Conservation (phyloP, 2,113 vertebrate species). For the Grantiella picta region DNA sequence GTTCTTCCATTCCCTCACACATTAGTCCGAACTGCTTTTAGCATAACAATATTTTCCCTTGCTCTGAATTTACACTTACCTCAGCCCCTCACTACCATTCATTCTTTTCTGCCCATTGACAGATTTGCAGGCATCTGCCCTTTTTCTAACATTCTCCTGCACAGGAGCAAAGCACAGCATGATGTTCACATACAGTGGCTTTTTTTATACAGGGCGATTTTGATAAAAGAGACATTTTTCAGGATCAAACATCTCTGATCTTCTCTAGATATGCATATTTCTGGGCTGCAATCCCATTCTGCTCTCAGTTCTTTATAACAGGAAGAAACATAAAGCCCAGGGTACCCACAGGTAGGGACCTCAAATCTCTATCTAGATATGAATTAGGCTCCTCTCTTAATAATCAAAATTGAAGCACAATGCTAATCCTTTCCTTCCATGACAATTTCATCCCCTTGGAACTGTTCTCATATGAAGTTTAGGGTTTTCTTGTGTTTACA, state of each 20-base stretch:
- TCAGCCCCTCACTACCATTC: background rate
- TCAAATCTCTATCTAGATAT: background rate
- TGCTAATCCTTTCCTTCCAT: background rate
- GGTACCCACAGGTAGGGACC: background rate
- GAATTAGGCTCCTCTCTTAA: background rate
- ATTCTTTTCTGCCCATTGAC: background rate
- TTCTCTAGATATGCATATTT: background rate
- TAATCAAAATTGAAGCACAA: background rate
- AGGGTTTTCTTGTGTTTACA: background rate
- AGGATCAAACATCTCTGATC: background rate
- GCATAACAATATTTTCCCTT: background rate
- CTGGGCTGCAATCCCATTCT: background rate
- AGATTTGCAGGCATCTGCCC: background rate
- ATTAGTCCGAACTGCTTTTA: background rate
- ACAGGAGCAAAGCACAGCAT: fast-evolving
- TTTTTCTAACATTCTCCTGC: background rate
- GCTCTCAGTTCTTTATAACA: background rate
- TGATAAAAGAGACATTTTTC: background rate
- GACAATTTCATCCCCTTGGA: background rate
- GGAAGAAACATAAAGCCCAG: background rate
- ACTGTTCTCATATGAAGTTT: background rate
- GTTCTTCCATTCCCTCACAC: background rate
- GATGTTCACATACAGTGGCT: background rate
- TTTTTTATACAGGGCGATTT: background rate
- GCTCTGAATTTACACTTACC: background rate